Evolutionary conservation across 2,113 vertebrate species (phyloP), one percentile per base, ranked within the genome.

Genomic region (Ptyas mucosa): DNA sequence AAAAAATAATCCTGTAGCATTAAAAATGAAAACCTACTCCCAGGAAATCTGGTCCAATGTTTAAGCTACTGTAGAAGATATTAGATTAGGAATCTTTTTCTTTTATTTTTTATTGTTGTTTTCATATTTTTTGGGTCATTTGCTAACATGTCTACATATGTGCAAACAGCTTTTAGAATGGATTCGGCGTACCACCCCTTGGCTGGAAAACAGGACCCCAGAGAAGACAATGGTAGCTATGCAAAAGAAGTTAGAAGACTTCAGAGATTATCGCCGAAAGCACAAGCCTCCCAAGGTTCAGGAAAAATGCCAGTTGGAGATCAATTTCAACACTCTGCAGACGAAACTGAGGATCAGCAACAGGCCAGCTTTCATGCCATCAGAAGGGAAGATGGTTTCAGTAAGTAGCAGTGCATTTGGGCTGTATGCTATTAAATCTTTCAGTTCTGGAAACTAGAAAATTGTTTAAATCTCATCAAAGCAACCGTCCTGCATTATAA

Each of bases 341-440:
- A 99, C 99, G 93, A 99, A 99, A 96, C 96, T 99, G 93, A 97
- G 99, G 91, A 99, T 99, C 97, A 99, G 99, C 97, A 99, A 99
- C 96, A 98, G 99, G 1, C 99, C 99, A 0, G 99, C 99, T 89
- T 99, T 99, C 96, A 99, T 99, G 99, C 99, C 99, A 91, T 99
- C 99, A 0, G 99, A 99, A 96, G 99, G 99, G 88, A 99, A 99
- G 98, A 98, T 99, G 99, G 99, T 99, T 95, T 99, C 99, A 96
- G 99, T 99, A 97, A 98, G 97, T 97, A 92, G 54, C 87, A 7
- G 15, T 0, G 34, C 3, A 9, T 43, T 81, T 81, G 34, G 34
- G 7, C 7, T 21, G 7, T 43, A 21, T 18, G 52, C 29, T 51
- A 29, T 87, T n/a, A 46, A 93, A 46, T 1, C 89, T 18, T 8